Percentiles rank a stretch among this genome's conserved stretches.
phyloP scores from a whole-genome alignment of 2,888 invertebrate species.

The Zele albiditarsus region DNA sequence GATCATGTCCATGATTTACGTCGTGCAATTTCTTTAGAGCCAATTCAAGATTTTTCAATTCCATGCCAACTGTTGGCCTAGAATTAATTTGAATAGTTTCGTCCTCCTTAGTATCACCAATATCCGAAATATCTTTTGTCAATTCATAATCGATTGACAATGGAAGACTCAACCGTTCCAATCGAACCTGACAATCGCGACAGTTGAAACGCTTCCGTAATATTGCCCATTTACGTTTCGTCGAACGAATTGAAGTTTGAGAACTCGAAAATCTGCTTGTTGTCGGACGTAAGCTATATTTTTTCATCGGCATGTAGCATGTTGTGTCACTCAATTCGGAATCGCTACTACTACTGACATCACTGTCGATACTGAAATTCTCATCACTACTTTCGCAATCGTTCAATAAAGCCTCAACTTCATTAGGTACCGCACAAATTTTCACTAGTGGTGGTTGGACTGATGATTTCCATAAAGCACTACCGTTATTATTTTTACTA shows the following conservation, averaged over 20 bases:
- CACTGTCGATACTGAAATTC: not conserved
- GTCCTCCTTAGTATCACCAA: not conserved
- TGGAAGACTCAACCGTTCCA: conserved; percentile 8
- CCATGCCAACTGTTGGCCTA: conserved; percentile 12
- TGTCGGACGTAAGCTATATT: not conserved
- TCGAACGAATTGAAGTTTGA: not conserved
- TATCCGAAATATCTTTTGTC: not conserved
- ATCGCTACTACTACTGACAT: not conserved
- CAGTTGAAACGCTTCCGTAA: conserved; percentile 24
- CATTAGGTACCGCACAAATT: conserved; percentile 42
- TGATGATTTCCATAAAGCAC: not conserved
- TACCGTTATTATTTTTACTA: not conserved
- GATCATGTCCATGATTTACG: not conserved
- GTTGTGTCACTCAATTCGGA: not conserved
- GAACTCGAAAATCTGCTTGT: not conserved
- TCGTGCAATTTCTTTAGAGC: conserved; percentile 27
- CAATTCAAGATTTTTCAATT: conserved; percentile 31
- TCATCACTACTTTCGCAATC: not conserved
- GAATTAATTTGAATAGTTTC: not conserved
- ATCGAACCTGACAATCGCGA: not conserved
- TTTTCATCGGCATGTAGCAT: not conserved
- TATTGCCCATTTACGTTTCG: conserved; percentile 8
- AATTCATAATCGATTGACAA: not conserved
- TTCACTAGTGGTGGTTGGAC: conserved; percentile 46
- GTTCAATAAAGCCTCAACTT: conserved; percentile 39